Evolutionary conservation across 2,888 invertebrate genomes (phyloP).

Genomic region (Aethes cnicana): DNA sequence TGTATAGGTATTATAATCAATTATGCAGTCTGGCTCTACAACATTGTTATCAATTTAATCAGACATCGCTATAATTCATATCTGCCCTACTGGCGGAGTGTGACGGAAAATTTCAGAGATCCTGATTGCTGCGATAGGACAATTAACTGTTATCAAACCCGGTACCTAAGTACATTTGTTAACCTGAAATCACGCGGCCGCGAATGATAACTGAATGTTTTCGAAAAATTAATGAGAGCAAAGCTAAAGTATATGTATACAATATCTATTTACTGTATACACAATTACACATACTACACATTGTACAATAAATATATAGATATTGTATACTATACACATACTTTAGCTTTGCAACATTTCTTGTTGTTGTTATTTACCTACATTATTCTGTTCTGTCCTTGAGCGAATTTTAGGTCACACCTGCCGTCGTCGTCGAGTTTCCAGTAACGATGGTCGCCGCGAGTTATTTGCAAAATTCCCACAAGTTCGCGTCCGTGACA

Average conservation of each 20-base stretch:
- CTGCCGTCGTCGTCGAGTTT: conserved; percentile 22
- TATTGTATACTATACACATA: no score
- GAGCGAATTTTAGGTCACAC: conserved; percentile 16
- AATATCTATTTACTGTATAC: no score
- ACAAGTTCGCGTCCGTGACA: conserved; percentile 52
- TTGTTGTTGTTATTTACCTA: no score
- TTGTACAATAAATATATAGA: no score
- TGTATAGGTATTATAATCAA: background rate
- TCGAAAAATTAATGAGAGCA: background rate
- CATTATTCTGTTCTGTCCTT: background rate
- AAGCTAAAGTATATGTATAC: no score
- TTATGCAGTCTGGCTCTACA: background rate
- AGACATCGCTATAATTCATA: conserved; percentile 5
- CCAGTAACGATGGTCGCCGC: conserved; percentile 32
- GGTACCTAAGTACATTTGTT: background rate
- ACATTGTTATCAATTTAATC: conserved; percentile 22
- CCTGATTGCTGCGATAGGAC: conserved; percentile 33
- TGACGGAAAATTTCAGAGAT: conserved; percentile 37
- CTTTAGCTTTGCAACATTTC: no score
- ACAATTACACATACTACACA: no score
- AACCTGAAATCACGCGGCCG: background rate
- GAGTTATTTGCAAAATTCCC: conserved; percentile 40
- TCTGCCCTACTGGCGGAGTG: background rate
- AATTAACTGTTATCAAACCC: conserved; percentile 34
- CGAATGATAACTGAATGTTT: background rate